These are phyloP conservation scores for Junonia oenone DNA, from an alignment of 2,888 invertebrate genomes.

Conservation along the genomic window DNA sequence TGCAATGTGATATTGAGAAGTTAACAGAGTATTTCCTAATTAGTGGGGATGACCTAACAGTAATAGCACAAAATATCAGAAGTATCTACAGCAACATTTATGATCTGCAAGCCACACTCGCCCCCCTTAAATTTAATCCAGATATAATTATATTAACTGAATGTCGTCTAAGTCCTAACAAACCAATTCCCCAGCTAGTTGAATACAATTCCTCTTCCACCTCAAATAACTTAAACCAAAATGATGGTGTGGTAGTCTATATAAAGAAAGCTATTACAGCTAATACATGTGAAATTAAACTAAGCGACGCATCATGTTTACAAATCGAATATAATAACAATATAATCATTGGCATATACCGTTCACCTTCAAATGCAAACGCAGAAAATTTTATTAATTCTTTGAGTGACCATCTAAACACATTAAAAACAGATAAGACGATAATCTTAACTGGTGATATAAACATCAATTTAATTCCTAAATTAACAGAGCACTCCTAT, in stretches of 20 bases:
- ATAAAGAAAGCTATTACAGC: background rate
- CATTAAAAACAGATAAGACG: background rate
- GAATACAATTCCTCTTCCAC: background rate
- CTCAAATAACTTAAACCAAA: background rate
- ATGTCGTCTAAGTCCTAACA: background rate
- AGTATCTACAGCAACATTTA: no score
- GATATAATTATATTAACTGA: background rate
- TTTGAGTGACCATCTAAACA: background rate
- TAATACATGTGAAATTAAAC: background rate
- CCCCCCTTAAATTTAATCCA: background rate
- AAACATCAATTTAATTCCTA: background rate
- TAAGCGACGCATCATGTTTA: background rate
- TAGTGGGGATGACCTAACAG: background rate
- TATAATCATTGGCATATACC: slow-evolving; percentile 3
- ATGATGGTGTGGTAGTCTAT: no score
- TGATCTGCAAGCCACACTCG: background rate
- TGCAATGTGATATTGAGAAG: background rate
- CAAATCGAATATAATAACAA: background rate
- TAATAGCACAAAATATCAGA: background rate
- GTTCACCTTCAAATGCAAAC: slow-evolving; percentile 3
- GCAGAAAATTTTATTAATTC: slow-evolving; percentile 1
- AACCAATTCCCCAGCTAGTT: background rate
- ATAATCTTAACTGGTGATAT: background rate
- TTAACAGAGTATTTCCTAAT: background rate
- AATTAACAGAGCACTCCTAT: background rate